A percentile compares a stretch with the other conserved stretches of the same genome.
Evolutionary conservation across 2,797 vertebrate species (phyloP).

Genomic region (Margarornis squamiger): DNA sequence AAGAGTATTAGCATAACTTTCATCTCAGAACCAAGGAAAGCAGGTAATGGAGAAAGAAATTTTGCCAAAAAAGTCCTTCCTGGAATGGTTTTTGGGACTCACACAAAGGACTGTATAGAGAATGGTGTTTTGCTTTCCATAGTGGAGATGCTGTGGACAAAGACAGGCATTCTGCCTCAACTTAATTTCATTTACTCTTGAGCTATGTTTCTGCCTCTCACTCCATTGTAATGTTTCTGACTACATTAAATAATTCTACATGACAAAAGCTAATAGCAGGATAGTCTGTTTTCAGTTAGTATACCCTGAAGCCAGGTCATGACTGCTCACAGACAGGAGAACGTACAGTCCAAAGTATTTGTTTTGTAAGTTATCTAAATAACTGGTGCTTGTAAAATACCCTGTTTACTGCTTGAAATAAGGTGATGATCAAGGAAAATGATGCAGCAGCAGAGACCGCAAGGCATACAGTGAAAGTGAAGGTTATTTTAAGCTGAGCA

Average conservation of each 20-base stretch:
- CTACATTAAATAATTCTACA: neutral
- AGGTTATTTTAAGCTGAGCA: slow-evolving; percentile 22
- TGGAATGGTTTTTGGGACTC: neutral
- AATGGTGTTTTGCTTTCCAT: neutral
- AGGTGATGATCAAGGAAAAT: neutral
- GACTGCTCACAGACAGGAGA: neutral
- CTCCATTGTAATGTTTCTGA: neutral
- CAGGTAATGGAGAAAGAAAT: neutral
- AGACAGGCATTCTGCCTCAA: neutral
- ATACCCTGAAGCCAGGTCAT: neutral
- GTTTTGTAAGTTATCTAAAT: neutral
- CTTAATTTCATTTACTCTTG: neutral
- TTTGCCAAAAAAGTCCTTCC: neutral
- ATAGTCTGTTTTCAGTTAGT: neutral
- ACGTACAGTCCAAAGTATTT: neutral
- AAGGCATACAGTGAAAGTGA: neutral
- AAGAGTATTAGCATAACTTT: neutral
- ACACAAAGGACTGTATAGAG: neutral
- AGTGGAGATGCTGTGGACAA: neutral
- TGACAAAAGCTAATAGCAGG: neutral
- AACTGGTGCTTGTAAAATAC: neutral
- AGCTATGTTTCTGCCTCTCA: neutral
- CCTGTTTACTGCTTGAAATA: neutral
- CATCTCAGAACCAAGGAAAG: neutral
- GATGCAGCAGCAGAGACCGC: neutral